phyloP scores from a whole-genome alignment of 2,888 invertebrate genomes.

The Cenopis cana region DNA sequence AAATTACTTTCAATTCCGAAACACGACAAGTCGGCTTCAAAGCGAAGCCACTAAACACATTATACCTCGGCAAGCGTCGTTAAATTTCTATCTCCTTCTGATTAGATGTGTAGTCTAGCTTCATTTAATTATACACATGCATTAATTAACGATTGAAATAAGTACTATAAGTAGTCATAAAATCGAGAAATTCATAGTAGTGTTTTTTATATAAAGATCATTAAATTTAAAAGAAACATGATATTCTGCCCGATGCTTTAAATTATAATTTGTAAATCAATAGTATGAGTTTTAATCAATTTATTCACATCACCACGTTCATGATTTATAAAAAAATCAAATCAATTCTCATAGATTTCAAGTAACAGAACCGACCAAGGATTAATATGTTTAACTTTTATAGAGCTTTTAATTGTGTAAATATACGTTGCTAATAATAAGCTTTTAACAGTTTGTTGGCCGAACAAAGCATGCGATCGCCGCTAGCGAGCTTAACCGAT shows the following conservation, averaged over 20 bases:
- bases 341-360: no score
- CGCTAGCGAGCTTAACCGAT: slow-evolving; percentile 60
- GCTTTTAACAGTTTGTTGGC: slow-evolving; percentile 72
- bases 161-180: slow-evolving; percentile 50
- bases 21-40: slow-evolving; percentile 61
- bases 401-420: slow-evolving; percentile 49
- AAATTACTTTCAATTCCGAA: slow-evolving; percentile 72
- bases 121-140: slow-evolving; percentile 48
- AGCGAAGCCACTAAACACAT: slow-evolving; percentile 50
- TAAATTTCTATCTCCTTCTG: slow-evolving; percentile 49
- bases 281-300: not conserved
- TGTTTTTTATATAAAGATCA: slow-evolving; percentile 29
- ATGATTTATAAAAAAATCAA: slow-evolving; percentile 10
- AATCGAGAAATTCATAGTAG: slow-evolving; percentile 51
- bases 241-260: not conserved
- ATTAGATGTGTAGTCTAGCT: slow-evolving; percentile 46
- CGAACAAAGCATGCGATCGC: slow-evolving; percentile 65
- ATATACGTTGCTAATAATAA: slow-evolving; percentile 65
- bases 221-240: no score
- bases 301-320: not conserved
- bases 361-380: slow-evolving; percentile 11
- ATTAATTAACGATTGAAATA: slow-evolving; percentile 53
- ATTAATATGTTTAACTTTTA: slow-evolving; percentile 53
- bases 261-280: not conserved
- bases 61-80: slow-evolving; percentile 48